Evolutionary conservation across 2,797 vertebrate genomes (phyloP), one percentile per base, ranked within the genome.

Genomic region (Furcifer pardalis): DNA sequence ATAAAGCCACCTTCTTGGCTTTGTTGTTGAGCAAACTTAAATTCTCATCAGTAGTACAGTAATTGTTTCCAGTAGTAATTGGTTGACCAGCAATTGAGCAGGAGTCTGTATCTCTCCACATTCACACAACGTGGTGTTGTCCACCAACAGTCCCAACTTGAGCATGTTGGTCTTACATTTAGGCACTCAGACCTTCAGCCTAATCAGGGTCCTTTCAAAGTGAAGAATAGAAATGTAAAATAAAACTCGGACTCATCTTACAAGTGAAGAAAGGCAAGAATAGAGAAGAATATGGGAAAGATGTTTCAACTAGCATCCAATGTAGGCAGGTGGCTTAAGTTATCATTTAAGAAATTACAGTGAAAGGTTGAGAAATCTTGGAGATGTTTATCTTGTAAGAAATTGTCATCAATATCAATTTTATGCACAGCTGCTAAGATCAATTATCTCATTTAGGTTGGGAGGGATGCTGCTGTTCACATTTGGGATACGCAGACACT

Each of bases 401-500:
- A 25, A 49, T 21, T 56, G 17, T 56, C 7, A 9, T 68, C 0
- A 5, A 52, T 91, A 35, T 71, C 87, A 86, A 44, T n/a, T 79
- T 40, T 77, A 0, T 62, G 60, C 84, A 7, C 63, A 84, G 40
- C 75, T 85, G 82, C 77, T 86, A 56, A 21, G 5, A 78, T 66
- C 79, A 87, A 62, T 69, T 1, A 68, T 94, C 19, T 95, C 27
- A 12, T 92, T 89, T 91, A 99, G 98, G 97, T 99, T 92, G 98
- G 98, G 89, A 96, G 98, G 94, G 98, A 99, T 93, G 97, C 98
- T 56, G 97, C 97, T 19, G 93, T 99, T 90, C 98, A 99, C 7
- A 92, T 99, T 27, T 99, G 98, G 98, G 98, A 99, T 91, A 95
- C 98, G 15, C 97, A 98, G 84, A 98, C 96, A 0, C 95, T 99